Base-by-base conservation (phyloP, 2,113 vertebrate genomes). In the Anoplopoma fimbria region DNA sequence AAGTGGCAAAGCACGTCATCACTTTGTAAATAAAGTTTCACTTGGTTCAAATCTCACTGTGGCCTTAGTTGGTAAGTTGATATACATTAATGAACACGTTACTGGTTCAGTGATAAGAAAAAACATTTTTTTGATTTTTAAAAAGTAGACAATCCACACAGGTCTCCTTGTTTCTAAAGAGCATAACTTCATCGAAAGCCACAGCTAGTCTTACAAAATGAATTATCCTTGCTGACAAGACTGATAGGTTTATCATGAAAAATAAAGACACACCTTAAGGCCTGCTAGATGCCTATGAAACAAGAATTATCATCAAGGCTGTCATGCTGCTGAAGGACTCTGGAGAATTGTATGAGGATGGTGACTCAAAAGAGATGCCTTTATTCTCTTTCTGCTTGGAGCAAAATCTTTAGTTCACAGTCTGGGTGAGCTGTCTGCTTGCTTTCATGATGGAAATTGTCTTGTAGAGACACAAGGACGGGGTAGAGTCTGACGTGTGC, bases 1-100 rank as follows among this genome's bases (percentile, higher is more conserved):
- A 65, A 57, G 72, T 40, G 69, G 77, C 72, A 83, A 73, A 75
- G 68, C 68, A 63, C 89, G 85, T 88, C 57, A 83, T 86, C 84
- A 90, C 87, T 84, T 90, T 93, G 91, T 93, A 92, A 93, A 94
- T 94, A 94, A 94, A 93, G 77, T 82, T 64, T 47, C 85, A 90
- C 86, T 78, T 88, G 79, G 45, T 80, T 71, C 75, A 84, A 65
- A 87, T 80, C 42, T 87, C 38, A 79, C 53, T 31, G 63, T 81
- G 76, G 31, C 68, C 64, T 79, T 47, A 12, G 42, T 42, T 29
- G 38, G 55, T 67, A 21, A 17, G 60, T 73, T 86, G 38, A 61
- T 55, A 19, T n/a, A 60, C 23, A 31, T 36, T 58, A 25, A 38
- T 27, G n/a, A 13, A 67, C 64, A 51, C 9, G 36, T n/a, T 71